Percentiles rank a stretch among this genome's conserved stretches.
phyloP scores from a whole-genome alignment of 2,797 vertebrate species.

The Petrocephalus schoutedeni region DNA sequence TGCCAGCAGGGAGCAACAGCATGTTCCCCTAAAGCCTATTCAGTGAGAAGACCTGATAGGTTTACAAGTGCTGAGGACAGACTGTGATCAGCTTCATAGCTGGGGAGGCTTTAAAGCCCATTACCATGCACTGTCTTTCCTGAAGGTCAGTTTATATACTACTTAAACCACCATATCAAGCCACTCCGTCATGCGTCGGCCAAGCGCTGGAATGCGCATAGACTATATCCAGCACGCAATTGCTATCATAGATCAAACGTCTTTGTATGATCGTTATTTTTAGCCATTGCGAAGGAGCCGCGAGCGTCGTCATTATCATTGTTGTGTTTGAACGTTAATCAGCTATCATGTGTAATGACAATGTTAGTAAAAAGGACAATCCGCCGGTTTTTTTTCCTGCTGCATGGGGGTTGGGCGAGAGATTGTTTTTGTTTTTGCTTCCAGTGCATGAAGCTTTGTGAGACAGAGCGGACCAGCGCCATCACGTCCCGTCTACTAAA shows the following conservation, averaged over 20 bases:
- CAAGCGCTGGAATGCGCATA: neutral
- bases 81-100: neutral
- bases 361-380: neutral
- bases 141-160: neutral
- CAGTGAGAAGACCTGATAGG: neutral
- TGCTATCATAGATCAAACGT: neutral
- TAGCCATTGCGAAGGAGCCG: neutral
- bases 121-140: neutral
- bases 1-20: neutral
- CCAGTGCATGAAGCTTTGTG: neutral
- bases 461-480: neutral
- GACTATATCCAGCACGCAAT: neutral
- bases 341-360: neutral
- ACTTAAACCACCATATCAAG: neutral
- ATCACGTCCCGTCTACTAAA: neutral
- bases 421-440: neutral
- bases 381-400: neutral
- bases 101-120: neutral
- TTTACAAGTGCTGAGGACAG: neutral
- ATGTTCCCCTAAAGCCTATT: neutral
- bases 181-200: neutral
- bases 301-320: neutral
- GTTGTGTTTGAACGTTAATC: neutral
- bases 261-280: constrained; percentile 2
- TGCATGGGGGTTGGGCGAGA: neutral